Base-by-base conservation (phyloP, 35 echinoderm and acorn worm species). In the Anneissia japonica region DNA sequence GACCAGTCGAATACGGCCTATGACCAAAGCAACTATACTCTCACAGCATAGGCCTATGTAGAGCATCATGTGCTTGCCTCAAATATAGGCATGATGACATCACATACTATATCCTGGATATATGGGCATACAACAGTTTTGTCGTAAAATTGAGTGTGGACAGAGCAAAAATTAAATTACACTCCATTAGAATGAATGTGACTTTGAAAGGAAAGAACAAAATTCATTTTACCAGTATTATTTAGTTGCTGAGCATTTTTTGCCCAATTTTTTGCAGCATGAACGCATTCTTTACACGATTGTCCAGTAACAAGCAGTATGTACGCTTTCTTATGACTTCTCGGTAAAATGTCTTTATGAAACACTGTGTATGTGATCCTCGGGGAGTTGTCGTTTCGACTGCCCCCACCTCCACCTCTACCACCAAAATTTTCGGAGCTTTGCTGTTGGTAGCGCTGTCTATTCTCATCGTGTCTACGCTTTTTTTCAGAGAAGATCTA, bases 401-500 rank as follows among this genome's bases (percentile, higher is more conserved):
- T 84, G 35, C 39, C 83, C 33, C 19, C 30, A 74, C 31, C 37
- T 46, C 34, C 41, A 19, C 51, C 21, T 9, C 21, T 6, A 64
- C 82, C 38, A n/a, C n/a, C n/a, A n/a, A n/a, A n/a, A n/a, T n/a
- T n/a, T n/a, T n/a, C n/a, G n/a, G n/a, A n/a, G n/a, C n/a, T n/a
- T n/a, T n/a, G n/a, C 1, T 92, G 78, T 3, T 81, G 73, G 29
- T 77, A 77, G 16, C 40, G 46, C 0, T 76, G 32, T 6, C 43
- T 35, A n/a, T 75, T 77, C 30, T 82, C 87, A 74, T 92, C n/a
- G n/a, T n/a, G n/a, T 37, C 77, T 34, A 30, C 90, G 80, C 75
- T 87, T 97, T 36, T 84, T 77, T 73, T 97, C 90, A 86, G 90
- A 92, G 4, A 97, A 45, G 23, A 97, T 97, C 94, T 97, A 74